Percentiles rank a stretch among this genome's conserved stretches.
Evolutionary conservation across 2,888 invertebrate species (phyloP).

Genomic region (Drosophila emarginata): DNA sequence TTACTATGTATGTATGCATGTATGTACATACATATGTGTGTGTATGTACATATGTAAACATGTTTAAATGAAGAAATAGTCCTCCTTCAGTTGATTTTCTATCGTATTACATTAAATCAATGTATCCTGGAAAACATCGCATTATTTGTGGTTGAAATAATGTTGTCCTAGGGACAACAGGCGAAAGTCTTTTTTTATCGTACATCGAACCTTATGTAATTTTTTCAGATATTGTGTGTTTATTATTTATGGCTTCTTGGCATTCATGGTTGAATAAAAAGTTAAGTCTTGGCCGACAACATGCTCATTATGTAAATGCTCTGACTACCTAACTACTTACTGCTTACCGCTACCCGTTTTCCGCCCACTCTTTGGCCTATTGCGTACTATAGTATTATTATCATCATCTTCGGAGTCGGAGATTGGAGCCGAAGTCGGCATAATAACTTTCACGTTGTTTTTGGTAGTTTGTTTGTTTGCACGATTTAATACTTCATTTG

Average conservation of each 20-base stretch:
- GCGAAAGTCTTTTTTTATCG: too few species aligned
- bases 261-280: conserved; percentile 20
- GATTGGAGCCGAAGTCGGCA: conserved; percentile 49
- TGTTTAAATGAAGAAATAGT: too few species aligned
- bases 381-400: conserved; percentile 49
- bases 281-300: conserved; percentile 47
- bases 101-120: too few species aligned
- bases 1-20: too few species aligned
- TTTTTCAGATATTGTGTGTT: conserved; percentile 18
- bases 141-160: too few species aligned
- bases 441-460: conserved; percentile 48
- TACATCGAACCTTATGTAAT: neutral
- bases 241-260: conserved; percentile 36
- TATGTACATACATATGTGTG: too few species aligned
- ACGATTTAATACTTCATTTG: conserved; percentile 75
- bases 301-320: conserved; percentile 52
- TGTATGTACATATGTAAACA: too few species aligned
- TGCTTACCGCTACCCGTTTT: conserved; percentile 7
- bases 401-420: conserved; percentile 35
- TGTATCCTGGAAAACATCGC: too few species aligned
- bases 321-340: conserved; percentile 8
- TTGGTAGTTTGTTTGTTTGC: conserved; percentile 68
- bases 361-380: neutral
- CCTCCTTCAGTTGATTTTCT: too few species aligned
- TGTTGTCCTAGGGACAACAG: too few species aligned